Percentiles rank a stretch among this genome's conserved stretches.
Evolutionary conservation across 2,888 invertebrate species (phyloP).

Genomic region (Clunio marinus): DNA sequence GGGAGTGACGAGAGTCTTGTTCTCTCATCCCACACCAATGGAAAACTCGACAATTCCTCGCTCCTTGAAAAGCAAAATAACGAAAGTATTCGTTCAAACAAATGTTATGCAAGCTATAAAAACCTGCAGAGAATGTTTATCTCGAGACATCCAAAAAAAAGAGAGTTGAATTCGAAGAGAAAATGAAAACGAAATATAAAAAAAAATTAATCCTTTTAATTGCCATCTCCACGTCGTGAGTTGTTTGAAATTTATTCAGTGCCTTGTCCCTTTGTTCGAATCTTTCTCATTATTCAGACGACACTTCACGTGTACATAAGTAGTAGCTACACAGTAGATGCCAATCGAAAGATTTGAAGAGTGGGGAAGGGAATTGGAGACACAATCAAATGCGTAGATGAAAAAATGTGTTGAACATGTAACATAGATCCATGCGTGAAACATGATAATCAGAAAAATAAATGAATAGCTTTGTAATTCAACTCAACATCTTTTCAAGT

Average conservation of each 20-base stretch:
- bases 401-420: too few relatives aligned
- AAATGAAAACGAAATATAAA: background rate
- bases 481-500: background rate
- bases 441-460: constrained; percentile 36
- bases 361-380: background rate
- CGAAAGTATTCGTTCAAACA: constrained; percentile 24
- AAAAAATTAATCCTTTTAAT: constrained; percentile 38
- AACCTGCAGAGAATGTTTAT: background rate
- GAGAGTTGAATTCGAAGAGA: background rate
- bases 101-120: constrained; percentile 4
- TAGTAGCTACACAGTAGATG: background rate
- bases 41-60: background rate
- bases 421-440: constrained; percentile 29
- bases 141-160: constrained; percentile 15
- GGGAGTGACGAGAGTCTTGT: constrained; percentile 16
- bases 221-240: constrained; percentile 10
- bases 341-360: constrained; percentile 20
- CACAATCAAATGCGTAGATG: too few relatives aligned
- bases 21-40: background rate
- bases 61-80: background rate
- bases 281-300: background rate
- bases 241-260: constrained; percentile 17
- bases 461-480: constrained; percentile 28
- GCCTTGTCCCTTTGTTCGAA: constrained; percentile 14
- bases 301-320: background rate